Evolutionary conservation across 2,113 vertebrate genomes (phyloP).

Genomic region (Baryphthengus martii): DNA sequence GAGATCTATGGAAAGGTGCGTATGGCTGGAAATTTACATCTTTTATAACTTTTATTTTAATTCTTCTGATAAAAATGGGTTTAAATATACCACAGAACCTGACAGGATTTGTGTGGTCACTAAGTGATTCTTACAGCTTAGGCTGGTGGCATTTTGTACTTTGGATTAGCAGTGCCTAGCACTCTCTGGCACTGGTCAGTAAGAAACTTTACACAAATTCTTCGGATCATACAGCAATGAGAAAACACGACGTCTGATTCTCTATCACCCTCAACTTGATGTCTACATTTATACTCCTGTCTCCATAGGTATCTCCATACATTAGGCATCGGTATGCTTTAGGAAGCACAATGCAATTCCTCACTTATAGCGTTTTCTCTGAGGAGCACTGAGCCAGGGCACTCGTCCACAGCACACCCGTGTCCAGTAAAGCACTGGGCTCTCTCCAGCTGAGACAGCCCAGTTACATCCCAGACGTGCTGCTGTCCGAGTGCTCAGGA

Average conservation of each 20-base stretch:
- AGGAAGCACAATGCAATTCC: neutral
- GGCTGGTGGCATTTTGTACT: neutral
- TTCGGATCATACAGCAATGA: neutral
- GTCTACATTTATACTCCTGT: neutral
- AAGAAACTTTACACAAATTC: neutral
- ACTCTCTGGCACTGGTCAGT: neutral
- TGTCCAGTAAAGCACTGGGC: neutral
- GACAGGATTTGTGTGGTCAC: neutral
- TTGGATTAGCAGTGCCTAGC: neutral
- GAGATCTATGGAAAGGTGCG: constrained; percentile 96
- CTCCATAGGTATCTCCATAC: no score
- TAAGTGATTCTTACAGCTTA: neutral
- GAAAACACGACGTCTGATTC: neutral
- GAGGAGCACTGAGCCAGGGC: neutral
- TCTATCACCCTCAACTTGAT: neutral
- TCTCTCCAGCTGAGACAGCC: neutral
- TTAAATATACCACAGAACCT: neutral
- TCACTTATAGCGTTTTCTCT: neutral
- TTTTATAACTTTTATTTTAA: neutral
- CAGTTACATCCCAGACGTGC: neutral
- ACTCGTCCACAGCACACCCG: neutral
- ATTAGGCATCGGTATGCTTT: neutral
- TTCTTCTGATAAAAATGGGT: neutral
- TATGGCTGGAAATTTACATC: neutral
- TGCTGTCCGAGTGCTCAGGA: neutral